phyloP scores from a whole-genome alignment of 2,888 invertebrate species.

The Epiblema foenella region DNA sequence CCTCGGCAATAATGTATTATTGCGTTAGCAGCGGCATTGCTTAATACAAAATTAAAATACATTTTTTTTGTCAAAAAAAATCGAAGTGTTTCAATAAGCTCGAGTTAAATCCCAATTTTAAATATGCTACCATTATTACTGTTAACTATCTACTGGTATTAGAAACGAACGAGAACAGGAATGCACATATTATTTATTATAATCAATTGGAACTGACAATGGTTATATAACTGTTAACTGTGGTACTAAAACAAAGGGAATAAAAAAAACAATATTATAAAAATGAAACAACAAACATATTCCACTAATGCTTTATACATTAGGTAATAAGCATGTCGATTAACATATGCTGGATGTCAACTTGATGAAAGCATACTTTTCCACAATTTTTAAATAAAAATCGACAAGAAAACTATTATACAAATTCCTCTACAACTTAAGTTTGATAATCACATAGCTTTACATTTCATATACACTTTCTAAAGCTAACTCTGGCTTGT shows the following conservation, averaged over 20 bases:
- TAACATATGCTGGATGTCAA: conserved; percentile 54
- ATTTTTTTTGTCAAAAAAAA: too few species aligned
- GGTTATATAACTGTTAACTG: not conserved
- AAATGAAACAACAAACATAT: conserved; percentile 63
- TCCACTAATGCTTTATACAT: conserved; percentile 70
- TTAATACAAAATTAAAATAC: too few species aligned
- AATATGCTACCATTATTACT: not conserved
- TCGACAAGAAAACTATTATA: conserved; percentile 78
- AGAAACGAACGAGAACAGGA: conserved; percentile 16
- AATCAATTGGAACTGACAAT: conserved; percentile 35
- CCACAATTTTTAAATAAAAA: conserved; percentile 70
- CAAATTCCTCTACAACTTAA: conserved; percentile 76
- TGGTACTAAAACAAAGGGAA: conserved; percentile 22
- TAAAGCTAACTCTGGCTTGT: conserved; percentile 97
- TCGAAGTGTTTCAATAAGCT: too few species aligned
- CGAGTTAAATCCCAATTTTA: too few species aligned
- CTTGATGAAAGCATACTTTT: conserved; percentile 56
- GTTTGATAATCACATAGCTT: conserved; percentile 58
- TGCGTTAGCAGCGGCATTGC: too few species aligned
- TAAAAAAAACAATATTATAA: conserved; percentile 41
- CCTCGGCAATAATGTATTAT: too few species aligned
- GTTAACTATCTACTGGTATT: not conserved
- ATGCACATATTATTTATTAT: conserved; percentile 40
- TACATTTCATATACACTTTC: conserved; percentile 89
- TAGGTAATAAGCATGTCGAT: conserved; percentile 64